Evolutionary conservation across 2,113 vertebrate species (phyloP).

Genomic region (Lycaon pictus): DNA sequence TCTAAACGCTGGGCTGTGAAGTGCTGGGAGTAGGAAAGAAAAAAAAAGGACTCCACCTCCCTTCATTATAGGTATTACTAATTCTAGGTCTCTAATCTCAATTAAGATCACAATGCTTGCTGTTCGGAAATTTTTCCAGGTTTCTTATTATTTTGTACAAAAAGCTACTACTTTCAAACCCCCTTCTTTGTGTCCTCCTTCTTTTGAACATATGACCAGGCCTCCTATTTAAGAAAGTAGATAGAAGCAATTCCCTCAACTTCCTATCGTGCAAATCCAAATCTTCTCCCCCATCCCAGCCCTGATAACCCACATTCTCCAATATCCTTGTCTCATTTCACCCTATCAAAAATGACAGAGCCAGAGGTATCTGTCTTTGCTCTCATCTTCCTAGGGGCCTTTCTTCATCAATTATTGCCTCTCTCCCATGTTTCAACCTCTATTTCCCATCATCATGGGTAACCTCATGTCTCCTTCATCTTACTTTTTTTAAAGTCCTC

Average conservation of each 20-base stretch:
- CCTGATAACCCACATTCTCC: neutral
- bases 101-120: neutral
- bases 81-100: constrained; percentile 47
- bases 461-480: neutral
- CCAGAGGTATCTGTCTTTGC: neutral
- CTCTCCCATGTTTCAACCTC: neutral
- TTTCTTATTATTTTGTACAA: constrained; percentile 1
- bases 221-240: constrained; percentile 1
- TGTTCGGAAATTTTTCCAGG: constrained; percentile 37
- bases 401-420: neutral
- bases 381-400: neutral
- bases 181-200: neutral
- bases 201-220: neutral
- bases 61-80: neutral
- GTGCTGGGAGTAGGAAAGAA: neutral
- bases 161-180: constrained; percentile 1
- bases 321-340: neutral
- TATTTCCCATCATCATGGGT: neutral
- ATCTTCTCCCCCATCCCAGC: neutral
- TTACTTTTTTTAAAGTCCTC: neutral
- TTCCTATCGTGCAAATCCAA: neutral
- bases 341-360: neutral
- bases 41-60: neutral
- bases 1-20: constrained; percentile 39
- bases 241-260: constrained; percentile 25